A percentile compares a stretch with the other conserved stretches of the same genome.
phyloP scores from a whole-genome alignment of 2,113 vertebrate genomes.

The Gadus chalcogrammus region DNA sequence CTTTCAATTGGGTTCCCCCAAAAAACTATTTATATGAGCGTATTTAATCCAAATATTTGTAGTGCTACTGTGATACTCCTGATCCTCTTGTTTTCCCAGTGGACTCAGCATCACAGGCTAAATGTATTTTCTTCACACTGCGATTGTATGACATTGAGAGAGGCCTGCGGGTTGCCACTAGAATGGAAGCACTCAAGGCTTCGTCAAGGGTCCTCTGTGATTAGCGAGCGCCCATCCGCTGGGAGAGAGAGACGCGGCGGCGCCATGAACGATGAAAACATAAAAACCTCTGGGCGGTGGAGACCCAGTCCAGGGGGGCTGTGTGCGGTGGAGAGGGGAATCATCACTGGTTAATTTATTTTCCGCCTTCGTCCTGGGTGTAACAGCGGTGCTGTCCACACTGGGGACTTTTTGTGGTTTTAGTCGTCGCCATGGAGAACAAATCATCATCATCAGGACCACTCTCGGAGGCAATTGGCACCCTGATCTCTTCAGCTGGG shows the following conservation, averaged over 20 bases:
- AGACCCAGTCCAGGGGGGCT: conserved; percentile 1
- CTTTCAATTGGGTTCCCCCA: not conserved
- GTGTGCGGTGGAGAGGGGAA: not conserved
- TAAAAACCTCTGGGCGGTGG: too few relatives aligned
- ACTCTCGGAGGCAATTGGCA: conserved; percentile 24
- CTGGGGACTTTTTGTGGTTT: conserved; percentile 29
- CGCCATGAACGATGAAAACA: conserved; percentile 13
- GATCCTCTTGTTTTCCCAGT: conserved; percentile 24
- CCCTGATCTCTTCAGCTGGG: conserved; percentile 12
- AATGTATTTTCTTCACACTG: conserved; percentile 29
- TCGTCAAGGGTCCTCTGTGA: conserved; percentile 36
- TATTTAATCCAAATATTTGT: not conserved
- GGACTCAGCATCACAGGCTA: conserved; percentile 26
- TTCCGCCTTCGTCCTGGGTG: too few relatives aligned
- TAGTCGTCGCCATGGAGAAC: conserved; percentile 36
- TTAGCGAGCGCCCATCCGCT: conserved; percentile 35
- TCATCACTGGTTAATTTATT: too few relatives aligned
- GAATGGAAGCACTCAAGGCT: not conserved
- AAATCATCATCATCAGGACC: conserved; percentile 48
- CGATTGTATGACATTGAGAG: too few relatives aligned
- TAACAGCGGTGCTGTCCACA: too few relatives aligned
- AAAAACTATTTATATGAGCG: not conserved
- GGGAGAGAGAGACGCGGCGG: conserved; percentile 35
- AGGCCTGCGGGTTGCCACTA: too few relatives aligned
- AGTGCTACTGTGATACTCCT: conserved; percentile 3